These are phyloP conservation scores for Uria aalge DNA, from an alignment of 2,113 vertebrate genomes.

Conservation along the genomic window DNA sequence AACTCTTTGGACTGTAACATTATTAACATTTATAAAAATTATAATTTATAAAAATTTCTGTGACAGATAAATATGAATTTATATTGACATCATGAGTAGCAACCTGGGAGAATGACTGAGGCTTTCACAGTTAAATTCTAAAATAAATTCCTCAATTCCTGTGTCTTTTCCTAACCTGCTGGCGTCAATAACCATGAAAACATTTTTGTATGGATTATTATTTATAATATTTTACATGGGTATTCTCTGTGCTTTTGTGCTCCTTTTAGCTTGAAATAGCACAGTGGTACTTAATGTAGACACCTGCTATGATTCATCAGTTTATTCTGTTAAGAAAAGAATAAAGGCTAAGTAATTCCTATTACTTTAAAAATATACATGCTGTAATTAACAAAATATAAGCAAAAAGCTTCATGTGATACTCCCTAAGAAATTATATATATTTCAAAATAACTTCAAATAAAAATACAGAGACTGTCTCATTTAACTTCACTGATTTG, in stretches of 20 bases:
- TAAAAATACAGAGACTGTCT: neutral
- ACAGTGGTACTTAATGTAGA: neutral
- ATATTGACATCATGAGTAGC: neutral
- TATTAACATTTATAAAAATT: neutral
- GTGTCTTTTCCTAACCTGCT: neutral
- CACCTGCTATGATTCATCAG: neutral
- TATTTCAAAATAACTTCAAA: neutral
- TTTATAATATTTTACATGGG: neutral
- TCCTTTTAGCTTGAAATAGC: neutral
- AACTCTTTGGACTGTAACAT: neutral
- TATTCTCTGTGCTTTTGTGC: neutral
- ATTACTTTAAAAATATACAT: neutral
- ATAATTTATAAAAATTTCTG: neutral
- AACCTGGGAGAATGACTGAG: neutral
- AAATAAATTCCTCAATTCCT: neutral
- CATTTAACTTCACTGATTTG: constrained; percentile 26
- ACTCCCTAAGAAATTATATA: neutral
- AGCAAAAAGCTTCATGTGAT: neutral
- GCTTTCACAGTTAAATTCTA: neutral
- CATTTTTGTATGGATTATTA: neutral
- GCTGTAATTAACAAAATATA: neutral
- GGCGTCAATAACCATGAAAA: neutral
- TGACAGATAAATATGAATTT: neutral
- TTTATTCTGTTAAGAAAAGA: neutral
- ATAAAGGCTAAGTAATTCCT: neutral